phyloP scores from a whole-genome alignment of 2,888 invertebrate species.

The Carpatolechia fugitivella region DNA sequence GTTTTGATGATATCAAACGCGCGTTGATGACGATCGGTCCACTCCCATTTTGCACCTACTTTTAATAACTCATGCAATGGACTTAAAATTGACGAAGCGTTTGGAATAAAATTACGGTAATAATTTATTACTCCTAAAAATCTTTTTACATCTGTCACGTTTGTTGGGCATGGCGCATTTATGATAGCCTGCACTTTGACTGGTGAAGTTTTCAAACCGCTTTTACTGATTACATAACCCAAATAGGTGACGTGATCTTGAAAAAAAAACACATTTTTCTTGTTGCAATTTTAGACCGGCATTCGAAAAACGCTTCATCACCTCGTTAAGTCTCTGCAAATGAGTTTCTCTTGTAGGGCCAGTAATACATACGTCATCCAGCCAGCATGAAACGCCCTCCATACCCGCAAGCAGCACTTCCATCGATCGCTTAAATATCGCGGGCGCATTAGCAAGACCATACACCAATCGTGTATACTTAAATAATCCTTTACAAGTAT shows the following conservation, averaged over 20 bases:
- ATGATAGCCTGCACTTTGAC: conserved; percentile 19
- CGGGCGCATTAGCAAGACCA: conserved; percentile 34
- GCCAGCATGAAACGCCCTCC: conserved; percentile 27
- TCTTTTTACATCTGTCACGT: conserved; percentile 14
- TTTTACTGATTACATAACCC: conserved; percentile 24
- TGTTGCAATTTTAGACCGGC: conserved; percentile 22
- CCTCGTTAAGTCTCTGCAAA: conserved; percentile 14
- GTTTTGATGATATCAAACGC: not conserved
- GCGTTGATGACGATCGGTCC: not conserved
- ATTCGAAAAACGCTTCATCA: conserved; percentile 8
- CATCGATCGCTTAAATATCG: conserved; percentile 43
- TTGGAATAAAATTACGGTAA: conserved; percentile 15
- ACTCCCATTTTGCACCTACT: not conserved
- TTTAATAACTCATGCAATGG: not conserved
- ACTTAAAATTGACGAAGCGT: not conserved
- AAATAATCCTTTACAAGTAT: not conserved
- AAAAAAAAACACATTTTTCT: conserved; percentile 18
- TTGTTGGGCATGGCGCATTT: conserved; percentile 14
- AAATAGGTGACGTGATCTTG: conserved; percentile 24
- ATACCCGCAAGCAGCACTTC: conserved; percentile 27
- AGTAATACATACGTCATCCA: conserved; percentile 32
- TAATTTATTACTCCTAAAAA: conserved; percentile 22
- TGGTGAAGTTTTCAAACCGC: conserved; percentile 21
- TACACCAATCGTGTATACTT: not conserved
- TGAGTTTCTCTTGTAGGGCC: conserved; percentile 15